phyloP scores from a whole-genome alignment of 2,888 invertebrate genomes.

The Drosophila peninsularis region DNA sequence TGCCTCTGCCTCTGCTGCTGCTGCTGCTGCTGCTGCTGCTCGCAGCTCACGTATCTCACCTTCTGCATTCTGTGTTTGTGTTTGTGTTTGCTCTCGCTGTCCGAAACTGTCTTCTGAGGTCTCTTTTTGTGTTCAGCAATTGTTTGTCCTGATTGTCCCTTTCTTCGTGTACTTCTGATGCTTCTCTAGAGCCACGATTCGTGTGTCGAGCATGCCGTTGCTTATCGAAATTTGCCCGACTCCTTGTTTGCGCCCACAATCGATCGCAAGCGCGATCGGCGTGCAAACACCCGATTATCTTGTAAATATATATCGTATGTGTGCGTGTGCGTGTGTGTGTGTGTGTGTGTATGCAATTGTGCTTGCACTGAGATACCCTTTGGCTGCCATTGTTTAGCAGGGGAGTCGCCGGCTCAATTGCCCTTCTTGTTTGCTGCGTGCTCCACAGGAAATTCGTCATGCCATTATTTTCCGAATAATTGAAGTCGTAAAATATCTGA shows the following conservation, averaged over 20 bases:
- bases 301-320: neutral
- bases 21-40: slow-evolving; percentile 1
- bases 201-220: slow-evolving; percentile 24
- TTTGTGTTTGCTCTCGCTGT: slow-evolving; percentile 39
- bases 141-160: slow-evolving; percentile 48
- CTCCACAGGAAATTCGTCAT: slow-evolving; percentile 59
- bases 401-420: slow-evolving; percentile 37
- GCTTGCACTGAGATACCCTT: slow-evolving; percentile 37
- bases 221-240: slow-evolving; percentile 43
- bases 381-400: slow-evolving; percentile 19
- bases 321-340: too few relatives aligned
- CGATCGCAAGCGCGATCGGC: slow-evolving; percentile 52
- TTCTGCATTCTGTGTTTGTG: slow-evolving; percentile 22
- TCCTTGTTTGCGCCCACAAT: slow-evolving; percentile 55
- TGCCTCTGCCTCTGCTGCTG: neutral
- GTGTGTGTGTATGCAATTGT: slow-evolving; percentile 22
- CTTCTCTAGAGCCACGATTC: slow-evolving; percentile 34
- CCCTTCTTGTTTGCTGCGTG: slow-evolving; percentile 46
- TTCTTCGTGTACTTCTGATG: slow-evolving; percentile 22
- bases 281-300: slow-evolving; percentile 23
- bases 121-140: slow-evolving; percentile 32
- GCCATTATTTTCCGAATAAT: slow-evolving; percentile 52
- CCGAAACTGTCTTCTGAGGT: slow-evolving; percentile 45
- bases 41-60: slow-evolving; percentile 17
- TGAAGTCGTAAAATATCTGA: slow-evolving; percentile 25